These are phyloP conservation scores for Machimus rusticus DNA, from an alignment of 2,888 invertebrate genomes.

Conservation along the genomic window DNA sequence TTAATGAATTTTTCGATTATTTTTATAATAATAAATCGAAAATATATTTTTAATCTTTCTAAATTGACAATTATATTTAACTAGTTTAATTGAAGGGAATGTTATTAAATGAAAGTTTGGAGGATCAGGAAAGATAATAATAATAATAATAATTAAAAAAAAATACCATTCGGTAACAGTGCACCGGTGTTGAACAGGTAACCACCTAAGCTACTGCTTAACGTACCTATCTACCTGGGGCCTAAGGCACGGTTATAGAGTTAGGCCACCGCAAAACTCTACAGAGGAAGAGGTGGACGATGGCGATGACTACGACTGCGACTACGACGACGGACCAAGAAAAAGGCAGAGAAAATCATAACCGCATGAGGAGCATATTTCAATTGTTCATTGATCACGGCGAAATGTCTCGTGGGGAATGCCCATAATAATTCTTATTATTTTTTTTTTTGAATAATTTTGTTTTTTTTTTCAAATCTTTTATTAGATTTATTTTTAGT, in stretches of 20 bases:
- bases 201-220: neutral
- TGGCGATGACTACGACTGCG: neutral
- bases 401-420: neutral
- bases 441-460: neutral
- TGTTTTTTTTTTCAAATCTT: neutral
- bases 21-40: too few species aligned
- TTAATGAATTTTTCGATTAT: too few species aligned
- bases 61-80: too few species aligned
- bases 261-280: neutral
- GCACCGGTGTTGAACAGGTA: neutral
- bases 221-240: neutral
- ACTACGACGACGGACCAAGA: neutral
- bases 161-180: neutral
- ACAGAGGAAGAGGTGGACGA: neutral
- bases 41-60: too few species aligned
- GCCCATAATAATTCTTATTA: neutral
- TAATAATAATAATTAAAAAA: too few species aligned
- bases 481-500: neutral
- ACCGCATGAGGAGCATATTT: neutral
- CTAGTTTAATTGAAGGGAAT: neutral
- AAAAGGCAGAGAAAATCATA: neutral
- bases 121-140: neutral
- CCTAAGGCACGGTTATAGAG: neutral
- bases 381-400: neutral
- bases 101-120: neutral